Percentiles rank a stretch among this genome's conserved stretches.
Conservation (phyloP, 2,888 invertebrate genomes). For the Brachypterus glaber region DNA sequence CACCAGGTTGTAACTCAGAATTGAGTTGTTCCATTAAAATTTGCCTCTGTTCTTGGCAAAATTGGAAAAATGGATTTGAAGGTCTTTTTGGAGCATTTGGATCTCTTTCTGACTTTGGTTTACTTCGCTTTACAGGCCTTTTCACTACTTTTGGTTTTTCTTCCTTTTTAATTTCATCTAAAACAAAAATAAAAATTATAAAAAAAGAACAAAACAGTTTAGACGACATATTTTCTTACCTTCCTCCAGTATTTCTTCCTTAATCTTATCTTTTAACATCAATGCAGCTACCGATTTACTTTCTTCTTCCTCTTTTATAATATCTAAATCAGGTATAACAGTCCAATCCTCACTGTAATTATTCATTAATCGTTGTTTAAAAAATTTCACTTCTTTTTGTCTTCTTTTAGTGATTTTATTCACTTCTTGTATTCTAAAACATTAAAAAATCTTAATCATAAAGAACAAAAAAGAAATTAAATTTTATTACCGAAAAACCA, state of each 20-base stretch:
- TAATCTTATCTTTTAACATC: conserved; percentile 30
- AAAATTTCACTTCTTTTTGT: conserved; percentile 58
- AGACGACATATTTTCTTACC: conserved; percentile 11
- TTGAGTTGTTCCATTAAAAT: conserved; percentile 57
- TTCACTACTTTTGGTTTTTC: conserved; percentile 31
- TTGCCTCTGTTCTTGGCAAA: conserved; percentile 70
- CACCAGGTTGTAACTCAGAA: conserved; percentile 48
- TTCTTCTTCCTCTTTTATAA: conserved; percentile 43
- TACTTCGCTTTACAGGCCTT: conserved; percentile 49
- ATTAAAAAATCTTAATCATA: conserved; percentile 16
- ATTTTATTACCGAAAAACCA: conserved; percentile 51
- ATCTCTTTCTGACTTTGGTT: conserved; percentile 50
- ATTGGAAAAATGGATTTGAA: conserved; percentile 73
- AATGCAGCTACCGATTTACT: conserved; percentile 34
- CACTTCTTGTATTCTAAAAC: conserved; percentile 55
- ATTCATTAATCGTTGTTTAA: conserved; percentile 58
- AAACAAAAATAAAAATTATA: no score
- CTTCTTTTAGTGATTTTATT: conserved; percentile 58
- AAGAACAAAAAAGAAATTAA: conserved; percentile 10
- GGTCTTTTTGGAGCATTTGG: conserved; percentile 71
- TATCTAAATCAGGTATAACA: conserved; percentile 32
- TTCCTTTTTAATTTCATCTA: conserved; percentile 32
- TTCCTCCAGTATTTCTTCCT: conserved; percentile 33
- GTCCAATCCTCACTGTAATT: conserved; percentile 59
- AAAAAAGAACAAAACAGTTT: no score